These are phyloP conservation scores for Neoniphon sammara DNA, from an alignment of 2,797 vertebrate genomes.

Conservation along the genomic window DNA sequence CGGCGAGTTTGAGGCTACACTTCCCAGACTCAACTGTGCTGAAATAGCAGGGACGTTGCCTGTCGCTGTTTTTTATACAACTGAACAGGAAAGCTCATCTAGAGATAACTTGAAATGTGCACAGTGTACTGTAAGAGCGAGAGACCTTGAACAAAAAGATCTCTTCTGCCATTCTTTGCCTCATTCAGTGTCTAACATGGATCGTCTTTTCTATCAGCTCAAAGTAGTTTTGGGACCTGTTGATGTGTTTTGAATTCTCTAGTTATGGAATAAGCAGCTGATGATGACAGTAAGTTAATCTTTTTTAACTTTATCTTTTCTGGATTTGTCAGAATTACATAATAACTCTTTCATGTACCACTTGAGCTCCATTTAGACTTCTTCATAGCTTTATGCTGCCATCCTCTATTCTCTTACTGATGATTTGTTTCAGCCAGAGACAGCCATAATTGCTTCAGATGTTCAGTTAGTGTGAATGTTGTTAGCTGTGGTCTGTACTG, in stretches of 20 bases:
- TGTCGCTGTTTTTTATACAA: slow-evolving; percentile 32
- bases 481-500: slow-evolving; percentile 5
- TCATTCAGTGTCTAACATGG: slow-evolving; percentile 3
- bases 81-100: slow-evolving; percentile 37
- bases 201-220: slow-evolving; percentile 1
- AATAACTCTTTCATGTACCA: background rate
- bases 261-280: slow-evolving; percentile 1
- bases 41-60: background rate
- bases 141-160: slow-evolving; percentile 56
- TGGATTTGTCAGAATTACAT: background rate
- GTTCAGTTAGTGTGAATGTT: background rate
- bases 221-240: slow-evolving; percentile 4
- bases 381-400: background rate
- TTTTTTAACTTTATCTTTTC: background rate
- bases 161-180: slow-evolving; percentile 9
- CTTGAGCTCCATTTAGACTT: background rate
- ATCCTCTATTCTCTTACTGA: background rate
- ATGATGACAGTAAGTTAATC: slow-evolving; percentile 28
- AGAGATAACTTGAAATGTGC: slow-evolving; percentile 43
- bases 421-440: background rate
- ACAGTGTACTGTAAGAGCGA: slow-evolving; percentile 7
- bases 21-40: background rate
- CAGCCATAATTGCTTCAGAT: background rate
- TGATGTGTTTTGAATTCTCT: slow-evolving; percentile 1
- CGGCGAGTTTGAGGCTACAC: background rate